Base-by-base conservation (phyloP, 2,888 invertebrate genomes). In the Cheilosia impressa region DNA sequence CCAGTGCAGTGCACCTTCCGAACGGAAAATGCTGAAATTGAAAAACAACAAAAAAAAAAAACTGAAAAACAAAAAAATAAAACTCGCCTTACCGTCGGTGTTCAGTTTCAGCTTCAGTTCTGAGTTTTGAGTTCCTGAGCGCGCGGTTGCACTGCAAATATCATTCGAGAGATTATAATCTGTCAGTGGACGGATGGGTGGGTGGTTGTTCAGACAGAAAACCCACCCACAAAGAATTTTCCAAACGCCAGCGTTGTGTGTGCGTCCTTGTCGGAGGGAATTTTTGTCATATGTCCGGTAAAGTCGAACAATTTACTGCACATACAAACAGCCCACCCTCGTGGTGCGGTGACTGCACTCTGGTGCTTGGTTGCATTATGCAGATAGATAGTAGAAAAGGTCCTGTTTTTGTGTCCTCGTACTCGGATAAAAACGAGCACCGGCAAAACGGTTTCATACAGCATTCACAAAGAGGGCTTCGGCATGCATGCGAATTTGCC, bases 101-200 rank as follows among this genome's bases (percentile, higher is more conserved):
- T 45, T 57, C 7, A 6, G 55, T 38, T 17, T 38, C 34, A 7
- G 52, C 10, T 52, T 22, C 22, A 4, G 52, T 15, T 27, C 22
- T 52, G 24, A 24, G 52, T 52, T 52, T 63, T 79, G 73, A 79
- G 52, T 24, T 52, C 24, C 52, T 52, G 52, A 52, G 52, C 52
- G 52, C 52, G 58, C 50, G 62, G 52, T 63, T 76, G 71, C 81
- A 76, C 62, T 81, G 71, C 71, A 85, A 85, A 85, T 81, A 81
- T 85, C 71, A 85, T 76, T 85, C 52, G 71, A 63, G 76, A 85
- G 85, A 81, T 85, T 81, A 85, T 81, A 85, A 85, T 85, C 81
- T 81, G 65, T 72, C 82, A 83, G 60, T 22, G 31, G 47, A 57
- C 17, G 52, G 50, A 19, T 43, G 22, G 60, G 47, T 45, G 41